These are phyloP conservation scores for Agrilus cyanescens DNA, from an alignment of 2,888 invertebrate species.

Conservation along the genomic window DNA sequence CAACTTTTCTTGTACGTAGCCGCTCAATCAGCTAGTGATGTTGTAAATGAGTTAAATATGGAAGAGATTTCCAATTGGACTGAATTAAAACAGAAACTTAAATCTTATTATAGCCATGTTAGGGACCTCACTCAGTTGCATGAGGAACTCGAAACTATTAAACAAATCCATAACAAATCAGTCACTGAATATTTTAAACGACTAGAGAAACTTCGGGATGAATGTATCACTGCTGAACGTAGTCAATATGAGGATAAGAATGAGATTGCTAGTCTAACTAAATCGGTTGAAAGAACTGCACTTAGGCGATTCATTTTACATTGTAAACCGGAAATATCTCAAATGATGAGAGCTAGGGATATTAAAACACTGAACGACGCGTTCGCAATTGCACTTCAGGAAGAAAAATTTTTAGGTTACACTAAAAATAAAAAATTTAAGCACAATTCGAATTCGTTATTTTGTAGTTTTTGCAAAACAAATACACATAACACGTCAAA, in stretches of 20 bases:
- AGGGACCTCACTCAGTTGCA: slow-evolving; percentile 8
- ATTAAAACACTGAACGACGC: slow-evolving; percentile 10
- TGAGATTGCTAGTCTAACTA: slow-evolving; percentile 3
- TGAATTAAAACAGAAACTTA: slow-evolving; percentile 4
- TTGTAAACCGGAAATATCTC: slow-evolving; percentile 8
- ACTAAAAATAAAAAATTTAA: too few species aligned
- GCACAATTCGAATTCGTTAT: too few species aligned
- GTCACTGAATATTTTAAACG: slow-evolving; percentile 11
- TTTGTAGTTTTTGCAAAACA: too few species aligned
- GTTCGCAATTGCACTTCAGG: neutral
- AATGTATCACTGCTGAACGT: slow-evolving; percentile 7
- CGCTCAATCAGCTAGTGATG: neutral
- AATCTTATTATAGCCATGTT: slow-evolving; percentile 7
- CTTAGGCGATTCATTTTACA: slow-evolving; percentile 10
- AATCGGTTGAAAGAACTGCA: slow-evolving; percentile 6
- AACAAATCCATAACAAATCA: slow-evolving; percentile 7
- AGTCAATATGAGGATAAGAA: neutral
- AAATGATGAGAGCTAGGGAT: slow-evolving; percentile 9
- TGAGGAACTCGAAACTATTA: slow-evolving; percentile 12
- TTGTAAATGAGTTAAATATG: slow-evolving; percentile 1
- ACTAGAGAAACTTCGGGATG: too few species aligned
- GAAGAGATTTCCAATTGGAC: neutral
- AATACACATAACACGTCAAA: too few species aligned
- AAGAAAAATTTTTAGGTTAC: too few species aligned
- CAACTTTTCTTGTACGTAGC: neutral